Base-by-base conservation (phyloP, 2,888 invertebrate genomes). In the Seladonia tumulorum region DNA sequence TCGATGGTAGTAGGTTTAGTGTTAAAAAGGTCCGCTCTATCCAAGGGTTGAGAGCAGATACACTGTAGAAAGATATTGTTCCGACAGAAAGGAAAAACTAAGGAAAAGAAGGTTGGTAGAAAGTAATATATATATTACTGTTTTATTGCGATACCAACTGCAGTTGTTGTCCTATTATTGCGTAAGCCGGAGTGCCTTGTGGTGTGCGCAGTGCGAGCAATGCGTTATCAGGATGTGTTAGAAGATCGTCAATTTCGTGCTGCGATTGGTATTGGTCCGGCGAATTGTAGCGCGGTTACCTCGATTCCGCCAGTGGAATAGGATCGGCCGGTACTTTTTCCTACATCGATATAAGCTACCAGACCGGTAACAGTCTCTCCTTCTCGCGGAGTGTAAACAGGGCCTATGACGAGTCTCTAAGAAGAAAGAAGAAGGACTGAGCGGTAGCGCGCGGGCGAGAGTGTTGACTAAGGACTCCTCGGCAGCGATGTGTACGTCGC, bases 301-400 rank as follows among this genome's bases (percentile, higher is more conserved):
- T 85, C 82, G 82, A 85, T 85, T 85, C 82, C 60, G 78, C 75
- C 78, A 75, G 79, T 80, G 88, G 85, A 88, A 87, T 87, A 88
- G 85, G 76, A 88, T 88, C 88, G 88, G 82, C 72, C 49, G 82
- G 73, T 82, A 85, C 88, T 87, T 88, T 87, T 87, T 88, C 85
- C 85, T 85, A 80, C 80, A 82, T 87, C 88, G 80, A 85, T 85
- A 79, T 85, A 88, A 88, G 88, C 79, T 80, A 82, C 85, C 82
- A 83, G 82, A 90, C 86, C 87, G 83, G 87, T 83, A 74, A 89
- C 81, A 83, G 81, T 88, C 76, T 82, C 63, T 89, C 79, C 72
- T 87, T 83, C 77, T 75, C 81, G 74, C 79, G 60, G 85, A 82
- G 72, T 85, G 81, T 79, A 88, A 88, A 87, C 83, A 85, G 85